Percentiles rank a stretch among this genome's conserved stretches.
phyloP scores from a whole-genome alignment of 2,888 invertebrate species.

The Chymomyza caudatula region DNA sequence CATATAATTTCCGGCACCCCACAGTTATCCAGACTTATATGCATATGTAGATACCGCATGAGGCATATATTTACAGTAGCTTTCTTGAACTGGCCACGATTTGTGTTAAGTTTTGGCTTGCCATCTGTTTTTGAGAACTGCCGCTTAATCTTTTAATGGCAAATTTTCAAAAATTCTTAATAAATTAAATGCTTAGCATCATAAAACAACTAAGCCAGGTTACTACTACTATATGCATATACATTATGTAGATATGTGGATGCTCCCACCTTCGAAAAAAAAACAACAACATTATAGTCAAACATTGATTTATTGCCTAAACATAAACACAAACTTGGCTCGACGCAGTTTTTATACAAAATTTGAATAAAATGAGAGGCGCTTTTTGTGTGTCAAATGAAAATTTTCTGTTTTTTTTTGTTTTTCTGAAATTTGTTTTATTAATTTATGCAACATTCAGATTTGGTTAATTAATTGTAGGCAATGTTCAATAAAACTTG shows the following conservation, averaged over 20 bases:
- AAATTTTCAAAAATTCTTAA: conserved; percentile 29
- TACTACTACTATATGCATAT: conserved; percentile 16
- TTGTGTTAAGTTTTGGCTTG: conserved; percentile 2
- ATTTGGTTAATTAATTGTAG: conserved; percentile 67
- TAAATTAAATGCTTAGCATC: conserved; percentile 34
- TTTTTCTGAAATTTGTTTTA: conserved; percentile 41
- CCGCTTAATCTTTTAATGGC: conserved; percentile 53
- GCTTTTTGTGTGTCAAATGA: conserved; percentile 31
- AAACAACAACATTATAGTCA: conserved; percentile 5
- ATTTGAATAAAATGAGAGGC: conserved; percentile 30
- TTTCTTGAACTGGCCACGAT: conserved; percentile 10
- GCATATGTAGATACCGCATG: too few relatives aligned
- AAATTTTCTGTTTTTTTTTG: background rate
- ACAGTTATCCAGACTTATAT: too few relatives aligned
- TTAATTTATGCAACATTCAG: conserved; percentile 70
- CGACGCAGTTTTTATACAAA: background rate
- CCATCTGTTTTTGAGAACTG: conserved; percentile 30
- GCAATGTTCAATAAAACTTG: conserved; percentile 64
- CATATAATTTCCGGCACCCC: too few relatives aligned
- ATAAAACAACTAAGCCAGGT: conserved; percentile 16
- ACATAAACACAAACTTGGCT: conserved; percentile 27
- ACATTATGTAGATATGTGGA: conserved; percentile 32
- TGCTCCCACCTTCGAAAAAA: conserved; percentile 24
- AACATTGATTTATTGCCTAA: conserved; percentile 54
- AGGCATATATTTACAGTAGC: too few relatives aligned